Base-by-base conservation (phyloP, 2,797 vertebrate genomes). In the Pseudocheirus occidentalis region DNA sequence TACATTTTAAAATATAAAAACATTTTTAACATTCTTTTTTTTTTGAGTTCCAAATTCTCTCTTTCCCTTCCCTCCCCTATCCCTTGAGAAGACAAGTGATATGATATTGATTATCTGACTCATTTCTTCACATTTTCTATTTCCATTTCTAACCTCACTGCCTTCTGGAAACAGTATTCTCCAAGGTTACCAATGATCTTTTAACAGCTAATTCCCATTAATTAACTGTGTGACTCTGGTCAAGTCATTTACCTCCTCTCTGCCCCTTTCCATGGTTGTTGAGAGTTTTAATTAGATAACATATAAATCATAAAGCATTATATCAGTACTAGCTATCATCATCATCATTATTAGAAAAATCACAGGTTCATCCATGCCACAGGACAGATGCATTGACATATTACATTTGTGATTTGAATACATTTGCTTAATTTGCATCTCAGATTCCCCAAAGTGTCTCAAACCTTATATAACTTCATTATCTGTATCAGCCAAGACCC, bases 361-460 rank as follows among this genome's bases (percentile, higher is more conserved):
- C 92, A 18, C 1, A 55, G n/a, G 55, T 91, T 3, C 92, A 66
- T 92, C 54, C 92, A 92, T 91, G 89, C 31, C 34, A 94, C 52
- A 95, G 62, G 90, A 59, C 95, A 50, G 56, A 93, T 95, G 54
- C 31, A 52, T 55, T 90, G 18, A 28, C 81, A 0, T 90, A 27
- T 90, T 95, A 12, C 31, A 21, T 73, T 96, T 95, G 81, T 90
- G 92, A 89, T 94, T 94, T 96, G 55, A 52, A 0, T 93, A 54
- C 52, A 95, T 94, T 92, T 93, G 40, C n/a, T 73, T 66, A 91
- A 90, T 92, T 93, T 92, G 90, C 92, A 54, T 28, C 73, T 57
- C 50, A 93, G 90, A 92, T 96, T 95, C 94, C 55, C 40, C 89
- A 95, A 46, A 91, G 62, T 9, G 31, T 94, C 21, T 92, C 52